Evolutionary conservation across 1,140 invertebrate genomes (phyloP).

Genomic region (Apis laboriosa): DNA sequence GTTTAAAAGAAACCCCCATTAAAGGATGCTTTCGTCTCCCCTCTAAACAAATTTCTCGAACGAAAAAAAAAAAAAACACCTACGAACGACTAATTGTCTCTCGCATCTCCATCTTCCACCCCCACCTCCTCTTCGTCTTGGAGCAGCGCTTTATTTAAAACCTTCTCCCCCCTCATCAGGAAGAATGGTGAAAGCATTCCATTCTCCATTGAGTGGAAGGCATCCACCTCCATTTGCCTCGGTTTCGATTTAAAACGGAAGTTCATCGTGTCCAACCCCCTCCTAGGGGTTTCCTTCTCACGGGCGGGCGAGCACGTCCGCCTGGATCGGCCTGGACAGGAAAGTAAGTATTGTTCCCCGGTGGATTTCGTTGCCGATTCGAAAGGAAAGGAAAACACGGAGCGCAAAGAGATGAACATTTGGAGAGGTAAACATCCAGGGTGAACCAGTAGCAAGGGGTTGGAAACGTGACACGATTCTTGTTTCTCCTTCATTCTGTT

Average conservation of each 20-base stretch:
- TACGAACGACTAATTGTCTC: conserved; percentile 18
- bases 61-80: background rate
- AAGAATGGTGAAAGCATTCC: background rate
- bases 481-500: background rate
- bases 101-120: background rate
- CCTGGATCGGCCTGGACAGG: conserved; percentile 4
- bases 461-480: conserved; percentile 15
- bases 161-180: background rate
- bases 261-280: conserved; percentile 25
- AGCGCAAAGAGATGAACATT: conserved; percentile 15
- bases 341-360: conserved; percentile 35
- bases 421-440: conserved; percentile 46
- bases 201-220: background rate
- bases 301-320: conserved; percentile 7
- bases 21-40: background rate
- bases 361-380: conserved; percentile 48
- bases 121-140: background rate
- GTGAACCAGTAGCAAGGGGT: conserved; percentile 12
- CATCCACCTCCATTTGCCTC: background rate
- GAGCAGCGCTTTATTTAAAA: conserved; percentile 39
- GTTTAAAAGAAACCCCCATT: conserved; percentile 10
- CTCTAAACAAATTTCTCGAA: conserved; percentile 5
- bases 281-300: conserved; percentile 11
- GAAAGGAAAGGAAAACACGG: conserved; percentile 56
- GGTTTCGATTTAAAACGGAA: conserved; percentile 41